Conservation (phyloP, 2,888 invertebrate genomes). For the Pimpla rufipes region DNA sequence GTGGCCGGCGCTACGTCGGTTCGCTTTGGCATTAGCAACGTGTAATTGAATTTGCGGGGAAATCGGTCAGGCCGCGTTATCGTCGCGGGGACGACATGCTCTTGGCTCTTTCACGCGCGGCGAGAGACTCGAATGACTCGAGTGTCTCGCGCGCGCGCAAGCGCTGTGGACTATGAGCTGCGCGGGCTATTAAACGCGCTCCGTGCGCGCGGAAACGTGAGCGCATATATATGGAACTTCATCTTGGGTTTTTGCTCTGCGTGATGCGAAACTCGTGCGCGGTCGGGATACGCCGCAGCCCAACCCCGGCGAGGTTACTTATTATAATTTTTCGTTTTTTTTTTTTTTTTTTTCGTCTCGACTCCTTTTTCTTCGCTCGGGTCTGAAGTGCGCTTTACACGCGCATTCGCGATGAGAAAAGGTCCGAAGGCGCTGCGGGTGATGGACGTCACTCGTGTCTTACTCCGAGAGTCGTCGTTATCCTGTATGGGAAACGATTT, state of each 20-base stretch:
- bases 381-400: background rate
- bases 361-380: background rate
- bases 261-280: slow-evolving; percentile 16
- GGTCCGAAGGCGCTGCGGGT: background rate
- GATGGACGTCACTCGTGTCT: background rate
- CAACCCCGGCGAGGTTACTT: slow-evolving; percentile 63
- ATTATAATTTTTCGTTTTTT: slow-evolving; percentile 49
- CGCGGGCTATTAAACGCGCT: slow-evolving; percentile 27
- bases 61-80: slow-evolving; percentile 72
- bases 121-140: slow-evolving; percentile 29
- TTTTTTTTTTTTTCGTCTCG: background rate
- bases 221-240: background rate
- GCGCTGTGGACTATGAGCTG: slow-evolving; percentile 14
- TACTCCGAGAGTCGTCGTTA: too few relatives aligned
- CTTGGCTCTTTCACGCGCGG: slow-evolving; percentile 61
- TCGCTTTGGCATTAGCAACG: slow-evolving; percentile 73
- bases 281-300: slow-evolving; percentile 36
- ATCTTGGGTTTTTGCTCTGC: slow-evolving; percentile 2
- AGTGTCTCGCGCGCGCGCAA: slow-evolving; percentile 16
- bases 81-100: slow-evolving; percentile 66
- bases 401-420: background rate
- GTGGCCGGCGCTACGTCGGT: slow-evolving; percentile 64
- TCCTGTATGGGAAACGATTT: too few relatives aligned
- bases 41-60: slow-evolving; percentile 73
- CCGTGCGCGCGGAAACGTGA: background rate